Evolutionary conservation across 2,888 invertebrate genomes (phyloP), one percentile per base, ranked within the genome.

Genomic region (Bellardia pandia): DNA sequence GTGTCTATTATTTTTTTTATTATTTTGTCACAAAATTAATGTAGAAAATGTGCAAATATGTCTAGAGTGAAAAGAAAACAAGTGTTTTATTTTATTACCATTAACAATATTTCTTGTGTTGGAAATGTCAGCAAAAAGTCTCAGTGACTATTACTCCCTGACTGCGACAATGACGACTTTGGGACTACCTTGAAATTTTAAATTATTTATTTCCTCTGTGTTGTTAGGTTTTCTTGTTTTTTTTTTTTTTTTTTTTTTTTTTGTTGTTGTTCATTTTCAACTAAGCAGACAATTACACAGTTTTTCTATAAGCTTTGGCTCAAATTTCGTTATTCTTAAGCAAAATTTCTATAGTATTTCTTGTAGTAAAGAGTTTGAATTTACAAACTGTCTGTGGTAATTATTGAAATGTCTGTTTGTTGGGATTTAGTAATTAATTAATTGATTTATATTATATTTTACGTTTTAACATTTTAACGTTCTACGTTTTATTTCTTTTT

Each of bases 391-490:
- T 75, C 72, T 77, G 71, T 75, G 33, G 14, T 79, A 45, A 71
- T 86, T 86, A 71, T 86, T 64, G 62, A 78, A 82, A 75, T 86
- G 86, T 82, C 77, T 87, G 80, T 81, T 71, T 76, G 51, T 58
- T 37, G 77, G 66, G 86, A 81, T 86, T 89, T 85, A 78, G 75
- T 88, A 89, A 89, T 89, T 89, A 88, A 90, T 89, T 89, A 89
- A 90, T 89, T 89, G 87, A 89, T 89, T 89, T 90, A 89, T 81
- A 37, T 45, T 66, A 66, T 14, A 56, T 66, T 71, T 14, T 48
- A 42, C 33, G 40, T 71, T 76, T 76, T 53, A 23, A 23, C 23
- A 1, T 23, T 23, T 23, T 23, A 23, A 62, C 53, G 14, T 53
- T 88, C 82, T 85, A 88, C 82, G 80, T 83, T 86, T 88, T 84